A percentile compares a stretch with the other conserved stretches of the same genome.
Conservation (phyloP, 2,113 vertebrate genomes). For the Gila orcuttii region DNA sequence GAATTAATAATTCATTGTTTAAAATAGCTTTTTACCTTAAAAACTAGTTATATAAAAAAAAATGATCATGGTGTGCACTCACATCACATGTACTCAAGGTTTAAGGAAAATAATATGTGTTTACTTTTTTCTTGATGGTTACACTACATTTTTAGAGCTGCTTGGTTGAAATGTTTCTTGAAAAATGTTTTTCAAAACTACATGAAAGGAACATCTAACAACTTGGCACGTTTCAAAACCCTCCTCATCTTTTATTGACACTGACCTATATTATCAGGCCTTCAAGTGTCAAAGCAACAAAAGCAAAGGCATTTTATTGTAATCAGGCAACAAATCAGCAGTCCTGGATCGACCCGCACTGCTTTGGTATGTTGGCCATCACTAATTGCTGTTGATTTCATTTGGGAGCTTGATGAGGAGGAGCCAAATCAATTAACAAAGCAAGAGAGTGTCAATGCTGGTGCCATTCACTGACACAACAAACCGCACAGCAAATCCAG, state of each 20-base stretch:
- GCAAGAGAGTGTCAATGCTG: neutral
- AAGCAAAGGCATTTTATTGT: slow-evolving; percentile 4
- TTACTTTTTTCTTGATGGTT: neutral
- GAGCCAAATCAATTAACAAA: slow-evolving; percentile 42
- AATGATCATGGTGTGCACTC: neutral
- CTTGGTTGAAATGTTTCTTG: neutral
- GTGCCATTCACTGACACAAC: neutral
- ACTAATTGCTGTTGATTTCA: slow-evolving; percentile 11
- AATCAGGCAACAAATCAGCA: neutral
- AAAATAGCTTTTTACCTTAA: no score
- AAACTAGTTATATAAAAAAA: no score
- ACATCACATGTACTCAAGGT: neutral
- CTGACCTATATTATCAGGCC: neutral
- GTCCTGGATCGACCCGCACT: neutral
- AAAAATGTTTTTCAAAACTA: neutral
- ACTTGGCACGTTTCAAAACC: neutral
- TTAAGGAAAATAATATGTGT: neutral
- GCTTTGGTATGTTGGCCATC: neutral
- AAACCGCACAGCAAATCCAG: neutral
- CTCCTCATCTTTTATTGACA: neutral
- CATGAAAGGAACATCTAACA: neutral
- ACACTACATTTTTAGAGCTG: neutral
- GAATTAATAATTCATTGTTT: neutral
- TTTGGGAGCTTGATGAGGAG: slow-evolving; percentile 27
- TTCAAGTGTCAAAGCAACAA: neutral